Base-by-base conservation (phyloP, 2,888 invertebrate genomes). In the Cryptocheilus praepositus region DNA sequence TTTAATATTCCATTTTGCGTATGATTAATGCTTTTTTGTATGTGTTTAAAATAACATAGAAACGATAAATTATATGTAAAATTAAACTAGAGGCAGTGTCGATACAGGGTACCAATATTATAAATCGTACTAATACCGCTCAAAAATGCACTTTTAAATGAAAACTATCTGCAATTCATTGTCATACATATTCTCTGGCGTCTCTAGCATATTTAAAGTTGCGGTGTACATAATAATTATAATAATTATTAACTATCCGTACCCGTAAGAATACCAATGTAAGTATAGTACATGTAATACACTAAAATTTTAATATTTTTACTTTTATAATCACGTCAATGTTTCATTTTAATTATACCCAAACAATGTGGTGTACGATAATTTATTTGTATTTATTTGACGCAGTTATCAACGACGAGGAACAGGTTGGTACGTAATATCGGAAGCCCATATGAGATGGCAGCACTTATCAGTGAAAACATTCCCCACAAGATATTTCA, bases 231-330 rank as follows among this genome's bases (percentile, higher is more conserved):
- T 73, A 73, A 56, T 45, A 64, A 64, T 61, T 71, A 54, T 64
- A 67, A 65, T 64, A 59, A 36, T 36, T 7, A 36, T 76, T 76
- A 70, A 76, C 56, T 69, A 76, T 46, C 56, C 45, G 59, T 66
- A 73, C 13, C 36, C 36, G 36, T 36, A 36, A 36, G 36, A 36
- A 36, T 36, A 36, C 70, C 53, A 67, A 45, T 83, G 76, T 82
- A 84, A 83, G 80, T 82, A 79, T 77, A 74, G 64, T 70, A 76
- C 67, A 77, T 84, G 81, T 83, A 84, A 81, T 81, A 75, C 80
- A 82, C 77, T 83, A 79, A 81, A 81, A 81, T 77, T 77, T 74
- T 76, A 81, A 83, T 80, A 81, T 82, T 83, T 85, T 81, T 83
- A 84, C 83, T 83, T 81, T 83, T 84, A 83, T 84, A 76, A 81